phyloP scores from a whole-genome alignment of 2,888 invertebrate species.

The Xestia xanthographa region DNA sequence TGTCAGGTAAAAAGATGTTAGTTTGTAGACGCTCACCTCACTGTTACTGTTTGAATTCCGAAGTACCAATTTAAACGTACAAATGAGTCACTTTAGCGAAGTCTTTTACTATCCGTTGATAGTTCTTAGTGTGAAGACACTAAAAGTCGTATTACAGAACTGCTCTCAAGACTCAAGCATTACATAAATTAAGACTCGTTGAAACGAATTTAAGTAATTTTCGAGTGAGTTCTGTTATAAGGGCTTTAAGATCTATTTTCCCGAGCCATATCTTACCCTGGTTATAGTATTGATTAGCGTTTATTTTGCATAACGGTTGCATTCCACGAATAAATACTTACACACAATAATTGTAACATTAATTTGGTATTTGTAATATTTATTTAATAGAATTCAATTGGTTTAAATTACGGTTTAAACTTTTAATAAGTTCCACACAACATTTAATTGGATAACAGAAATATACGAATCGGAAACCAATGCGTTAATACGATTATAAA shows the following conservation, averaged over 20 bases:
- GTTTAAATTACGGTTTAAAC: slow-evolving; percentile 1
- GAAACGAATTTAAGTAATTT: not conserved
- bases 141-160: not conserved
- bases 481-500: slow-evolving; percentile 23
- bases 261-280: not conserved
- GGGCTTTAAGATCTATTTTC: not conserved
- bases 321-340: not conserved
- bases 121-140: not conserved
- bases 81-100: not conserved
- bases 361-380: not conserved
- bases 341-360: not conserved
- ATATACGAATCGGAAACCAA: slow-evolving; percentile 37
- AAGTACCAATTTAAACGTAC: not conserved
- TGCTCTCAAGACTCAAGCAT: not conserved
- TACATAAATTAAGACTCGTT: not conserved
- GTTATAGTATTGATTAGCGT: not conserved
- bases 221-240: not conserved
- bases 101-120: not conserved
- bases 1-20: not conserved
- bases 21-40: not conserved
- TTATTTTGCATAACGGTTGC: not conserved
- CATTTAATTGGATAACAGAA: slow-evolving; percentile 50
- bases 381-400: not conserved
- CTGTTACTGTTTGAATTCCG: not conserved
- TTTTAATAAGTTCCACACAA: slow-evolving; percentile 34